Conservation (phyloP, 2,888 invertebrate species). For the Cyaniris semiargus region DNA sequence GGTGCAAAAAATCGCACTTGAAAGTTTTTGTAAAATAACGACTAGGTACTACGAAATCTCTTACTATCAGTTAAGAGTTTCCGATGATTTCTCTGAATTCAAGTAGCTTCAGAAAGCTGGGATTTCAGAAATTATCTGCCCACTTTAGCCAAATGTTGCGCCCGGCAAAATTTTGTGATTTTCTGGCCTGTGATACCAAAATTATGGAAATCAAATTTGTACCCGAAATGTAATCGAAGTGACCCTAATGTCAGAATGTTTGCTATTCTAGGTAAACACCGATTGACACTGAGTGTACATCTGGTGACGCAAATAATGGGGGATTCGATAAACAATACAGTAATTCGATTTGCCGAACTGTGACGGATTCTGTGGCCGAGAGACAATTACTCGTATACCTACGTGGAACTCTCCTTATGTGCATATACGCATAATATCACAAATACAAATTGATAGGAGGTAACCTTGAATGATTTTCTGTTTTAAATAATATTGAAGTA, state of each 20-base stretch:
- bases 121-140: background rate
- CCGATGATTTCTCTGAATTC: too few relatives aligned
- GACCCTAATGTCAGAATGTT: constrained; percentile 71
- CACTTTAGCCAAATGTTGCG: background rate
- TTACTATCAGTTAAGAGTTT: too few relatives aligned
- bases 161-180: constrained; percentile 36
- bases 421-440: background rate
- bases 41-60: too few relatives aligned
- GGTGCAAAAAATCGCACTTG: too few relatives aligned
- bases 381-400: too few relatives aligned
- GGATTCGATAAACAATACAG: constrained; percentile 67
- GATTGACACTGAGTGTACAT: constrained; percentile 79
- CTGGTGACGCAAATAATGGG: constrained; percentile 77
- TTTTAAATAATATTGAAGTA: too few relatives aligned
- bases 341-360: constrained; percentile 72
- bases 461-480: too few relatives aligned
- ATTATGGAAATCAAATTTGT: constrained; percentile 72
- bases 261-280: constrained; percentile 78
- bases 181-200: constrained; percentile 48
- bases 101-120: background rate
- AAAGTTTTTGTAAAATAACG: too few relatives aligned
- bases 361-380: constrained; percentile 64
- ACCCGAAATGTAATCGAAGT: constrained; percentile 61
- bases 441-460: background rate
- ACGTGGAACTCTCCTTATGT: background rate